Conservation (phyloP, 2,888 invertebrate species). For the Rotaria sp. region DNA sequence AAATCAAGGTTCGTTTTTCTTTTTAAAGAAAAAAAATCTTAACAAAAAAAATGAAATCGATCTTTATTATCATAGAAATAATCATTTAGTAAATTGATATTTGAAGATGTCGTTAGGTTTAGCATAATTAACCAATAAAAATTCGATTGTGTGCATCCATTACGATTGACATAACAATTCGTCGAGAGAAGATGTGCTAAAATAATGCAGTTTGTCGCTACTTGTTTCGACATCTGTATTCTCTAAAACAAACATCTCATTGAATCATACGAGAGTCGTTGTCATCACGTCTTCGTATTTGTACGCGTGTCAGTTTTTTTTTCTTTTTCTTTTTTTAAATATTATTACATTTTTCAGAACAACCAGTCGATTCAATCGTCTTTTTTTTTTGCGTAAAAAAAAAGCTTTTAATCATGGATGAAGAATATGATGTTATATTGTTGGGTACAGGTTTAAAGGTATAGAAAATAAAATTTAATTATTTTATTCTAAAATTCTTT, state of each 20-base stretch:
- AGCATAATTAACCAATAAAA: background rate
- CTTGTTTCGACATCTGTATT: background rate
- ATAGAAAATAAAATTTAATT: too few species aligned
- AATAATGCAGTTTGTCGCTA: background rate
- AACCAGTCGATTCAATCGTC: background rate
- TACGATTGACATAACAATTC: background rate
- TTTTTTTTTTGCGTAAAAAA: background rate
- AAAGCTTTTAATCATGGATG: slow-evolving; percentile 71
- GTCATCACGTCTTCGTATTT: background rate
- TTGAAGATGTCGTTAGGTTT: background rate
- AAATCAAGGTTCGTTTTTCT: too few species aligned
- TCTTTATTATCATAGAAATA: background rate
- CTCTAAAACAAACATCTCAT: background rate
- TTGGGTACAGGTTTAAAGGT: slow-evolving; percentile 88
- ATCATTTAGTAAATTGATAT: background rate
- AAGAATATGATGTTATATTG: slow-evolving; percentile 98
- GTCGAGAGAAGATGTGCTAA: background rate
- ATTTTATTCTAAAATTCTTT: too few species aligned
- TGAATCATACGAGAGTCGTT: background rate
- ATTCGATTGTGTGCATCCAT: background rate
- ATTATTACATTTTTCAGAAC: background rate
- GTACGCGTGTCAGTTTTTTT: background rate
- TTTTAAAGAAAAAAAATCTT: background rate
- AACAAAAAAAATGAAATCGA: background rate
- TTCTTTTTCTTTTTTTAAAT: background rate